Conservation (phyloP, 2,888 invertebrate genomes). For the Orthosia gracilis region DNA sequence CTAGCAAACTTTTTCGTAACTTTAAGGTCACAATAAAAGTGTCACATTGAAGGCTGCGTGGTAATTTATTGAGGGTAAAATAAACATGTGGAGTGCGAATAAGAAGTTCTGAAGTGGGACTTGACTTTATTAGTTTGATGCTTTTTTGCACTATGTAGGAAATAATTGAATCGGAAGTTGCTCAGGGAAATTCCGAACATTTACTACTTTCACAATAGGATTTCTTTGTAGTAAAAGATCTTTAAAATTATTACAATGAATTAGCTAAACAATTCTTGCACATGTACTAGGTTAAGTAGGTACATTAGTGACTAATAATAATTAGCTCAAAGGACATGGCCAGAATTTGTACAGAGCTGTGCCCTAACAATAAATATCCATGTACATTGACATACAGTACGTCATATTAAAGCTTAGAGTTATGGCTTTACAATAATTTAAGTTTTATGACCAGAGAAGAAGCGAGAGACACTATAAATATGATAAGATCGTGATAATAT, state of each 20-base stretch:
- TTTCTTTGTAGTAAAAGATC: no score
- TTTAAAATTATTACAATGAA: neutral
- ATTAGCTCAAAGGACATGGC: neutral
- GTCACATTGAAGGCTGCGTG: constrained; percentile 76
- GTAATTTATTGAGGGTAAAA: constrained; percentile 78
- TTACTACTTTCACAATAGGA: neutral
- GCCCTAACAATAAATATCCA: no score
- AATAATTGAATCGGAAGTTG: constrained; percentile 31
- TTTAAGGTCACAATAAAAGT: constrained; percentile 84
- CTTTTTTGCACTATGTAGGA: constrained; percentile 26
- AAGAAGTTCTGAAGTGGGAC: constrained; percentile 58
- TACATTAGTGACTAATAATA: neutral
- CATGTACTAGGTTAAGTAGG: neutral
- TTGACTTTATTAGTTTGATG: constrained; percentile 56
- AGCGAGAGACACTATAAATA: no score
- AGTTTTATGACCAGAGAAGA: no score
- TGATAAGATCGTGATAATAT: no score
- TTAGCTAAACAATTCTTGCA: neutral
- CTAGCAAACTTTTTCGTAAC: constrained; percentile 77
- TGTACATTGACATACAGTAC: no score
- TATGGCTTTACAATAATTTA: no score
- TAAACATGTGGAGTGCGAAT: constrained; percentile 70
- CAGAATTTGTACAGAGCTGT: no score
- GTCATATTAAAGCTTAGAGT: no score
- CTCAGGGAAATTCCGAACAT: neutral